Percentiles rank a stretch among this genome's conserved stretches.
Evolutionary conservation across 2,888 invertebrate species (phyloP).

Genomic region (Anoplius nigerrimus): DNA sequence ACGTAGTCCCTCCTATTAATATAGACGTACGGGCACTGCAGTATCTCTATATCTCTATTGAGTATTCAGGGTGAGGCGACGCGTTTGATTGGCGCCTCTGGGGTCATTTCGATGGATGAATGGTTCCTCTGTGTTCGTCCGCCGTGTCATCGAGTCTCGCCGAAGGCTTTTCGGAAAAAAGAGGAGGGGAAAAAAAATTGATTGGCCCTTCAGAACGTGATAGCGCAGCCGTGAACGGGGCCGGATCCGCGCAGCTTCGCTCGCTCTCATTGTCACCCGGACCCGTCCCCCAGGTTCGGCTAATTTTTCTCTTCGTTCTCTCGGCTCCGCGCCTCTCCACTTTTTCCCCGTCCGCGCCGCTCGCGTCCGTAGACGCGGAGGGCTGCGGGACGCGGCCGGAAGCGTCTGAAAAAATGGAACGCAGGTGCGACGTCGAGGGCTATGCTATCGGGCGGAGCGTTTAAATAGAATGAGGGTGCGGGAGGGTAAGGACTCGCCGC

Average conservation of each 20-base stretch:
- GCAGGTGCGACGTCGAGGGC: conserved; percentile 21
- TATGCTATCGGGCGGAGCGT: not conserved
- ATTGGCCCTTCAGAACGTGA: conserved; percentile 62
- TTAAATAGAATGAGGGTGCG: conserved; percentile 1
- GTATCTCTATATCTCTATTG: conserved; percentile 53
- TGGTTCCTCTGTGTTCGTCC: conserved; percentile 54
- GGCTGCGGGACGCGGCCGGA: not conserved
- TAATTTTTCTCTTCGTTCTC: conserved; percentile 40
- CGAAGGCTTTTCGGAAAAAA: conserved; percentile 47
- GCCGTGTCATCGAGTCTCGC: conserved; percentile 48
- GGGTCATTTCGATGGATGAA: conserved; percentile 63
- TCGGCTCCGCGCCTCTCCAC: conserved; percentile 16
- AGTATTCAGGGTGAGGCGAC: conserved; percentile 59
- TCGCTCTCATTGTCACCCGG: conserved; percentile 48
- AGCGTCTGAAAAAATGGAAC: conserved; percentile 28
- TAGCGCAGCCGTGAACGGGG: conserved; percentile 44
- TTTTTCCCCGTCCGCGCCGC: not conserved
- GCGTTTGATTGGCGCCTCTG: conserved; percentile 62
- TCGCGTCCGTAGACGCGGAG: not conserved
- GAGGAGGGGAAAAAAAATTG: conserved; percentile 51
- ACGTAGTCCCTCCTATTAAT: conserved; percentile 48
- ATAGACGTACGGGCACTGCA: conserved; percentile 38
- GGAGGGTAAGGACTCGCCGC: too few relatives aligned
- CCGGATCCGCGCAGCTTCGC: conserved; percentile 36
- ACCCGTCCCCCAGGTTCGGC: conserved; percentile 35